Evolutionary conservation across 1,140 invertebrate species (phyloP), one percentile per base, ranked within the genome.

Genomic region (Trinorchestia longiramus): DNA sequence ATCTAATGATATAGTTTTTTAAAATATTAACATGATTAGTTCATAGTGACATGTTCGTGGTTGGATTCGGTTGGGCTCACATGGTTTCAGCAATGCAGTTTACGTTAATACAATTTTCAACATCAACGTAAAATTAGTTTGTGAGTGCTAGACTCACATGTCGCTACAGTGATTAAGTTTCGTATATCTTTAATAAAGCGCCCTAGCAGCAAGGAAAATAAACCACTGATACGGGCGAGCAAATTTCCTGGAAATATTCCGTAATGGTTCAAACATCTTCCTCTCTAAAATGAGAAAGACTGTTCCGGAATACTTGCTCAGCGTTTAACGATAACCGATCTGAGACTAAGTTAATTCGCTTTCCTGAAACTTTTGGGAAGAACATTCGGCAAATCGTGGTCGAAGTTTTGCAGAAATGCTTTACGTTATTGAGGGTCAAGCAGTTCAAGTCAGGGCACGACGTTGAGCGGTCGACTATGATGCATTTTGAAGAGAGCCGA

Each of bases 401-500:
- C n/a, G 88, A 43, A 41, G n/a, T 90, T 90, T 90, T 90, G 88
- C 88, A 41, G 43, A 43, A 90, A 43, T 90, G 88, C 88, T 43
- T 41, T 90, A 77, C 62, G 62, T 15, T 77, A 77, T 77, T 77
- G 62, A 90, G 88, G 88, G 88, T 90, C 88, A 90, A 90, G 41
- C 88, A 90, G 88, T 90, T 90, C 88, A 90, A 90, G 92, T 45
- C 43, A 43, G 44, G 43, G 92, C 92, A 94, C 44, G 92, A 94
- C 43, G 36, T 45, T 94, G 92, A 94, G 41, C 43, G 92, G 92
- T 45, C 36, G 92, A 40, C 43, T 42, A 94, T 94, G 92, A 94
- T 94, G 92, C 92, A 94, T 94, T 94, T 94, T 45, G 92, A 90
- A 47, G 92, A 40, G 92, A 43, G 43, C 92, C 92, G 92, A 94